phyloP scores from a whole-genome alignment of 2,888 invertebrate genomes.

The Apotomis capreana region DNA sequence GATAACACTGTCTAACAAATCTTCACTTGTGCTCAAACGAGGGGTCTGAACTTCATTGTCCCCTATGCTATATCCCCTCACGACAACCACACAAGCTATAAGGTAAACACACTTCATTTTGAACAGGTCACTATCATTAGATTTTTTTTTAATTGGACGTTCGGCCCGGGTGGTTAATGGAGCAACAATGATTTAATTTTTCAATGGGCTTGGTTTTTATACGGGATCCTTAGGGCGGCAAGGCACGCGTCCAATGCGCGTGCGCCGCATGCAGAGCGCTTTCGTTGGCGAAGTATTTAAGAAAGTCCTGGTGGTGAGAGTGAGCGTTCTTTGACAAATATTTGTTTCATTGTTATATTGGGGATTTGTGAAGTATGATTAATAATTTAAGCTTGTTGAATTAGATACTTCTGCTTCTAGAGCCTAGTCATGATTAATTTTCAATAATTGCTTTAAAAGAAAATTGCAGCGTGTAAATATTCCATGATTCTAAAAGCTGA shows the following conservation, averaged over 20 bases:
- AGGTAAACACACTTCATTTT: constrained; percentile 82
- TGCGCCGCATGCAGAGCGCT: constrained; percentile 67
- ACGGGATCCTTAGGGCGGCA: constrained; percentile 82
- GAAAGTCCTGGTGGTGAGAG: constrained; percentile 81
- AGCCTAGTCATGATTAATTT: too few species aligned
- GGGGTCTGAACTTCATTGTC: constrained; percentile 83
- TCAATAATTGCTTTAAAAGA: too few species aligned
- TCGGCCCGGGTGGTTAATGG: constrained; percentile 76
- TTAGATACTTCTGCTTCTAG: too few species aligned
- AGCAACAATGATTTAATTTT: constrained; percentile 83
- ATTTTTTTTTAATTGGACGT: constrained; percentile 77
- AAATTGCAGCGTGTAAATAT: too few species aligned
- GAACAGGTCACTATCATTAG: constrained; percentile 70
- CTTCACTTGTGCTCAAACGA: constrained; percentile 85
- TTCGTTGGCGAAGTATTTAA: constrained; percentile 78
- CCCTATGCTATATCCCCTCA: constrained; percentile 76
- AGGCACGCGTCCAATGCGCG: constrained; percentile 72
- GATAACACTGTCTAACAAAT: constrained; percentile 87
- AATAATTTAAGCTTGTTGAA: background rate
- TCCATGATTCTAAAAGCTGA: too few species aligned
- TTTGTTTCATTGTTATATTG: constrained; percentile 26
- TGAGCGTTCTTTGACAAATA: constrained; percentile 53
- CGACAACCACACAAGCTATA: constrained; percentile 79
- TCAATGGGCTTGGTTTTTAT: constrained; percentile 87
- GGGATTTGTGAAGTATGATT: background rate